These are phyloP conservation scores for Myotis myotis DNA, from an alignment of 2,797 vertebrate genomes.

Conservation along the genomic window DNA sequence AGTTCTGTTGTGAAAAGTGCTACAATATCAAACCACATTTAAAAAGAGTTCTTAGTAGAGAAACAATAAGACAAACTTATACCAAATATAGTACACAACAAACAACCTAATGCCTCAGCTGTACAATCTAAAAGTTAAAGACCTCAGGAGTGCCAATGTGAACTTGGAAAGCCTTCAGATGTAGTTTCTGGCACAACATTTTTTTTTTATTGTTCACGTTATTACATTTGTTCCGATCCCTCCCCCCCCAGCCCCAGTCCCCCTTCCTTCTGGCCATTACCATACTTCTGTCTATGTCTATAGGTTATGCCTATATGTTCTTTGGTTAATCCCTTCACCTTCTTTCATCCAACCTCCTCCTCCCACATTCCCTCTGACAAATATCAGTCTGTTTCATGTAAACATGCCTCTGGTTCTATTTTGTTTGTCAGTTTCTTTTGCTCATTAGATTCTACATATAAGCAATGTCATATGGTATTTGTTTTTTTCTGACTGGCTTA, in stretches of 20 bases:
- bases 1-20: constrained; percentile 83
- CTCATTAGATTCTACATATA: background rate
- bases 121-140: background rate
- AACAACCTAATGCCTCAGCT: background rate
- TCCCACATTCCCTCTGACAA: background rate
- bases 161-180: background rate
- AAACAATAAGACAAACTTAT: background rate
- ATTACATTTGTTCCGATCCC: background rate
- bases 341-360: background rate
- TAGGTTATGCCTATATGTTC: background rate
- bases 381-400: background rate
- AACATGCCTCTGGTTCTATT: background rate
- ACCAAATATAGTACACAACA: background rate
- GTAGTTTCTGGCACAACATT: background rate
- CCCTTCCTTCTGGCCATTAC: background rate
- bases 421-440: background rate
- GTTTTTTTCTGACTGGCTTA: background rate
- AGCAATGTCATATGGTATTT: background rate
- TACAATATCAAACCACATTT: constrained; percentile 80
- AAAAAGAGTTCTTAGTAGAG: background rate
- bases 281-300: background rate
- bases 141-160: background rate
- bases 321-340: background rate
- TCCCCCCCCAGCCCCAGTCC: background rate
- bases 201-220: background rate